Evolutionary conservation across 2,797 vertebrate species (phyloP).

Genomic region (Cetoscarus ocellatus): DNA sequence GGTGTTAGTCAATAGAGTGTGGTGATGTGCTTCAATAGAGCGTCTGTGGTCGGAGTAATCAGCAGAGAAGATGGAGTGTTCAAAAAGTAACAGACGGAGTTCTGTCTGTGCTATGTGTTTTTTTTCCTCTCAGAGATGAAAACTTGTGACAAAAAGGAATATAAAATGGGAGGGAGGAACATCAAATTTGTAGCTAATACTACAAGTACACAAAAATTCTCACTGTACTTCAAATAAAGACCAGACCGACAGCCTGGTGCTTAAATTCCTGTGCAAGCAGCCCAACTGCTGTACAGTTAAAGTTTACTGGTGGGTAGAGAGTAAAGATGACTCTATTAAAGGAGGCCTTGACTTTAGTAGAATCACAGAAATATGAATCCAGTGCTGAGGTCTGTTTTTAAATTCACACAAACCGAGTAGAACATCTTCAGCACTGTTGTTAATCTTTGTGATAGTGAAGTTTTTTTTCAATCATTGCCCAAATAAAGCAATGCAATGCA

Average conservation of each 20-base stretch:
- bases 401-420: too few relatives aligned
- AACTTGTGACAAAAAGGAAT: background rate
- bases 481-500: too few relatives aligned
- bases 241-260: background rate
- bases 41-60: slow-evolving; percentile 18
- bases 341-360: too few relatives aligned
- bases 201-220: background rate
- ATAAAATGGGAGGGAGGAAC: background rate
- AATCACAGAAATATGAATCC: too few relatives aligned
- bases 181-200: background rate
- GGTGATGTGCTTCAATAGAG: slow-evolving; percentile 8
- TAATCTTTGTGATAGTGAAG: too few relatives aligned
- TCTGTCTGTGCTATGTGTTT: background rate
- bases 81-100: background rate
- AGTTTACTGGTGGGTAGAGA: too few relatives aligned
- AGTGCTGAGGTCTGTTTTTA: too few relatives aligned
- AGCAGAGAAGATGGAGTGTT: slow-evolving; percentile 9
- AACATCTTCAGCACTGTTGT: too few relatives aligned
- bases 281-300: too few relatives aligned
- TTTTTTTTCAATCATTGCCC: too few relatives aligned
- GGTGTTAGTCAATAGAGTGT: slow-evolving; percentile 4
- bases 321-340: too few relatives aligned
- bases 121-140: background rate
- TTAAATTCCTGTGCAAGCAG: too few relatives aligned
- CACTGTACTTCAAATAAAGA: background rate